phyloP scores from a whole-genome alignment of 2,888 invertebrate species.

The Pecten maximus region DNA sequence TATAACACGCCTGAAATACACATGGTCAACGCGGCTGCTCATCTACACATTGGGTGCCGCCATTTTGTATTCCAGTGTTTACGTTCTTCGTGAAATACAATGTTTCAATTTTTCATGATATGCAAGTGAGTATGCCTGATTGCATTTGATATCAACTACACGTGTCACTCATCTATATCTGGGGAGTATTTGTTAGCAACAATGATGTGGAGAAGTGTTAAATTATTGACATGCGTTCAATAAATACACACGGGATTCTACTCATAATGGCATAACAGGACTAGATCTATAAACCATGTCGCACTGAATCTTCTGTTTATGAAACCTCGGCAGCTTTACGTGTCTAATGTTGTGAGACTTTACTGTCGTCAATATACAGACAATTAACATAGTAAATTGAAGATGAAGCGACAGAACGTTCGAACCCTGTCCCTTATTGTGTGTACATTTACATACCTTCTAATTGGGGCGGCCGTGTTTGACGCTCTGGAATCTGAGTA shows the following conservation, averaged over 20 bases:
- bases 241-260: not conserved
- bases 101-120: not conserved
- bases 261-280: not conserved
- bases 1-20: not conserved
- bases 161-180: not conserved
- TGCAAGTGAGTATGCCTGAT: not conserved
- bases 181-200: not conserved
- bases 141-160: not conserved
- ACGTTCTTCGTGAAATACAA: not conserved
- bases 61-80: not conserved
- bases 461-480: conserved; percentile 99
- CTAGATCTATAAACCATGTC: not conserved
- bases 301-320: not conserved
- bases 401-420: conserved; percentile 98
- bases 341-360: not conserved
- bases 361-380: not conserved
- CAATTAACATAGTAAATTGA: not conserved
- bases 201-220: not conserved
- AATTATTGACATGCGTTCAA: not conserved
- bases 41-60: not conserved
- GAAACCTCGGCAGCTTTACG: not conserved
- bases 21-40: not conserved
- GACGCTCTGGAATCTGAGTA: conserved; percentile 98
- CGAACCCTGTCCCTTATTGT: conserved; percentile 98
- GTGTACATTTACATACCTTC: conserved; percentile 98